A percentile compares a stretch with the other conserved stretches of the same genome.
phyloP scores from a whole-genome alignment of 2,888 invertebrate genomes.

The Coelinius sp. region DNA sequence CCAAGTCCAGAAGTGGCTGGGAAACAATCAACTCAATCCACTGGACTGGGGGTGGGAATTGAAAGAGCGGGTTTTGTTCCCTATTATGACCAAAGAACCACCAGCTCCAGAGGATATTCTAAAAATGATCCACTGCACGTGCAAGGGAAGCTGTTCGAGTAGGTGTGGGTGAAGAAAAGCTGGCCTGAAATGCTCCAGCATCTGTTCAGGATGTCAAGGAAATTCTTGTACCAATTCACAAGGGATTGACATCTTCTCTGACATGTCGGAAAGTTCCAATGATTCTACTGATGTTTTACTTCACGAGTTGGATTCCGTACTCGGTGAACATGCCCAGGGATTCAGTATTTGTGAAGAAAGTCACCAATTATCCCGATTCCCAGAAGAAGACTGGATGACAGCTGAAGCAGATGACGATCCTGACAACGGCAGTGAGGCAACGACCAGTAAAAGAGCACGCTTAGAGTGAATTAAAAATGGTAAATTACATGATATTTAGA shows the following conservation, averaged over 20 bases:
- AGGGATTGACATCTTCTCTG: not conserved
- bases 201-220: conserved; percentile 34
- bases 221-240: conserved; percentile 4
- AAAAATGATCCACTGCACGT: conserved; percentile 29
- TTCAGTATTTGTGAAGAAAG: too few relatives aligned
- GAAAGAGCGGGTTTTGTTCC: not conserved
- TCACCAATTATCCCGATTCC: too few relatives aligned
- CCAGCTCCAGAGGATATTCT: not conserved
- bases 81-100: not conserved
- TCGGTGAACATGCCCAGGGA: not conserved
- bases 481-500: too few relatives aligned
- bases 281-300: not conserved
- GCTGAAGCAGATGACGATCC: too few relatives aligned
- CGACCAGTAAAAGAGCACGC: too few relatives aligned
- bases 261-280: not conserved
- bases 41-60: not conserved
- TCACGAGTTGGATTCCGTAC: not conserved
- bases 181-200: conserved; percentile 31
- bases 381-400: too few relatives aligned
- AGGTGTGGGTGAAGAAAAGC: conserved; percentile 34
- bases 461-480: too few relatives aligned
- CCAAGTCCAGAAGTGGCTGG: conserved; percentile 4
- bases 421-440: too few relatives aligned
- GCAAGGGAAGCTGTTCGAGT: conserved; percentile 21
- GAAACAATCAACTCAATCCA: not conserved